phyloP scores from a whole-genome alignment of 92 coral and sea anemone genomes.

The Bergia puertoricense region DNA sequence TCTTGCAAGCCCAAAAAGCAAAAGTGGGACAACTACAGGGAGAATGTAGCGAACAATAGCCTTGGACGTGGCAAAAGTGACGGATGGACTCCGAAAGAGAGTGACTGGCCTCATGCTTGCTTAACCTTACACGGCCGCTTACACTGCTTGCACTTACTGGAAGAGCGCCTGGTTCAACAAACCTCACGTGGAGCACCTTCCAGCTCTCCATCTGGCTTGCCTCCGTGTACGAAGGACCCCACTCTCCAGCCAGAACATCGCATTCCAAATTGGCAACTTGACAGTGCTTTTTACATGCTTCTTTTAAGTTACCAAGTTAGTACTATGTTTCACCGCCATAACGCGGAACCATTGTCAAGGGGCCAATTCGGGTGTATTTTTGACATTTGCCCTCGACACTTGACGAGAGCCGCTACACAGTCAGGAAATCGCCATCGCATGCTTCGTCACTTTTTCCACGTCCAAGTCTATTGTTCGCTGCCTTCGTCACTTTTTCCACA shows the following conservation, averaged over 20 bases:
- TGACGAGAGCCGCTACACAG: constrained; percentile 28
- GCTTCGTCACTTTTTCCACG: not conserved
- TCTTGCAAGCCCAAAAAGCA: too few relatives aligned
- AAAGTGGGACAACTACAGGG: too few relatives aligned
- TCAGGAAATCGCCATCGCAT: constrained; percentile 7
- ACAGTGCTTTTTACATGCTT: constrained; percentile 7
- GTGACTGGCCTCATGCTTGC: too few relatives aligned
- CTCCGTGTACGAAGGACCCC: too few relatives aligned
- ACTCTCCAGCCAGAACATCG: not conserved
- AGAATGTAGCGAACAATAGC: too few relatives aligned
- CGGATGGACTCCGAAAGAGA: too few relatives aligned
- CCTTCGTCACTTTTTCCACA: too few relatives aligned
- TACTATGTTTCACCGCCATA: not conserved
- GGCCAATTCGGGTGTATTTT: constrained; percentile 40
- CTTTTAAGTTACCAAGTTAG: constrained; percentile 23
- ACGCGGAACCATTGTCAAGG: constrained; percentile 42
- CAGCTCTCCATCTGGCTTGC: not conserved
- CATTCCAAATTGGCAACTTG: not conserved
- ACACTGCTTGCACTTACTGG: not conserved
- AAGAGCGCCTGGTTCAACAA: not conserved
- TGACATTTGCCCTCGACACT: constrained; percentile 41
- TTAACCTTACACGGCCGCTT: not conserved
- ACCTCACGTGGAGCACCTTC: not conserved
- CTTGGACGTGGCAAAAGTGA: too few relatives aligned
- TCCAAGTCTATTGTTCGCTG: too few relatives aligned